Percentiles rank a stretch among this genome's conserved stretches.
These are phyloP conservation scores for Apodemia hepburni DNA, from an alignment of 2,888 invertebrate species.

Conservation along the genomic window DNA sequence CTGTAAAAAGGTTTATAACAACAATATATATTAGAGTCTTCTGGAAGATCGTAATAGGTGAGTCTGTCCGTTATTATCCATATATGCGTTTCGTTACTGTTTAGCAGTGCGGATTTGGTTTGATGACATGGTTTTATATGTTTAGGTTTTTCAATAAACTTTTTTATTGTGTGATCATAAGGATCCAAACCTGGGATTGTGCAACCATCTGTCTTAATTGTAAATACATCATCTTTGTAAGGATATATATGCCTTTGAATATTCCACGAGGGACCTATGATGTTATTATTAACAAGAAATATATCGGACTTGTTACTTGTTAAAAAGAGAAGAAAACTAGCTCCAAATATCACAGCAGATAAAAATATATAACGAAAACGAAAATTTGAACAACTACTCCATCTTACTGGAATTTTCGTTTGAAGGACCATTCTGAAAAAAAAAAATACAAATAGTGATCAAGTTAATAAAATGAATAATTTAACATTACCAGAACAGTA, in stretches of 20 bases:
- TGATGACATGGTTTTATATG: conserved; percentile 75
- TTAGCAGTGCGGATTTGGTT: conserved; percentile 71
- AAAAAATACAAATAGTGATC: neutral
- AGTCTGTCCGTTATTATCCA: conserved; percentile 73
- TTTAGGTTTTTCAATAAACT: conserved; percentile 72
- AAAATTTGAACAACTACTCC: conserved; percentile 39
- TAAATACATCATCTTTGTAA: conserved; percentile 52
- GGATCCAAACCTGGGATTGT: conserved; percentile 83
- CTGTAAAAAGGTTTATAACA: conserved; percentile 82
- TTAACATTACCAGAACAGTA: neutral
- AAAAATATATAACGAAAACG: conserved; percentile 60
- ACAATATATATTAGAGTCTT: conserved; percentile 71
- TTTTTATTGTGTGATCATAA: conserved; percentile 76
- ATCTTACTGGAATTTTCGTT: conserved; percentile 36
- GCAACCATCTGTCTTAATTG: conserved; percentile 83
- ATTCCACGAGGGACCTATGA: conserved; percentile 38
- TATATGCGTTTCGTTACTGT: conserved; percentile 80
- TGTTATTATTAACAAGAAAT: conserved; percentile 46
- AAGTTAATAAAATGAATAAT: neutral
- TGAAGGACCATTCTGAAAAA: conserved; percentile 58
- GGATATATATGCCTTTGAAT: conserved; percentile 37
- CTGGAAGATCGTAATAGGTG: conserved; percentile 67
- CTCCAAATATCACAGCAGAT: conserved; percentile 51
- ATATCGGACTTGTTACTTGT: conserved; percentile 51
- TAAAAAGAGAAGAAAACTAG: conserved; percentile 55